Conservation (phyloP, 1,140 invertebrate genomes). For the Drosophila yakuba region DNA sequence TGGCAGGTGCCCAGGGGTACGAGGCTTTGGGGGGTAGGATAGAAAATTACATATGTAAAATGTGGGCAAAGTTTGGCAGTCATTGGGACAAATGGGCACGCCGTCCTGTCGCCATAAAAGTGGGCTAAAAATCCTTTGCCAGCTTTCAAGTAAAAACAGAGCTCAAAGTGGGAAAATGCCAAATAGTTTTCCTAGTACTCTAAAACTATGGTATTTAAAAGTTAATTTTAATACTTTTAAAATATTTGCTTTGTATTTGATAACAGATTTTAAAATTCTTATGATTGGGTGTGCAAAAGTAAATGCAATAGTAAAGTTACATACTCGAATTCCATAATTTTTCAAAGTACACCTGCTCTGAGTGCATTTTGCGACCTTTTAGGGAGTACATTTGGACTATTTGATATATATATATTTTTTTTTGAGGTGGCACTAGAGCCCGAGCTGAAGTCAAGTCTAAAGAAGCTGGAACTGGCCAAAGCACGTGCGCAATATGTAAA, state of each 20-base stretch:
- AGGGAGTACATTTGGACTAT: neutral
- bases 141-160: neutral
- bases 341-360: neutral
- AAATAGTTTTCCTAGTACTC: neutral
- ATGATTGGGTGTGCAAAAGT: neutral
- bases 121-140: slow-evolving; percentile 13
- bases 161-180: neutral
- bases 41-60: slow-evolving; percentile 58
- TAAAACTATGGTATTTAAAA: too few species aligned
- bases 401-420: slow-evolving; percentile 1
- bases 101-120: slow-evolving; percentile 53
- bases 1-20: slow-evolving; percentile 21
- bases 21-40: too few species aligned
- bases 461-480: slow-evolving; percentile 40
- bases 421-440: neutral
- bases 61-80: slow-evolving; percentile 43
- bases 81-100: slow-evolving; percentile 24
- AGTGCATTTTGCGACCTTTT: neutral
- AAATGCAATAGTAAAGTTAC: neutral
- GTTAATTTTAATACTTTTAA: too few species aligned
- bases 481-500: slow-evolving; percentile 80
- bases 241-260: too few species aligned
- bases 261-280: neutral
- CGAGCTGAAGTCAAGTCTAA: slow-evolving; percentile 9
- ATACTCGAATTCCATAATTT: neutral